A percentile compares a stretch with the other conserved stretches of the same genome.
phyloP scores from a whole-genome alignment of 2,888 invertebrate genomes.

The Siphlonurus alternatus region DNA sequence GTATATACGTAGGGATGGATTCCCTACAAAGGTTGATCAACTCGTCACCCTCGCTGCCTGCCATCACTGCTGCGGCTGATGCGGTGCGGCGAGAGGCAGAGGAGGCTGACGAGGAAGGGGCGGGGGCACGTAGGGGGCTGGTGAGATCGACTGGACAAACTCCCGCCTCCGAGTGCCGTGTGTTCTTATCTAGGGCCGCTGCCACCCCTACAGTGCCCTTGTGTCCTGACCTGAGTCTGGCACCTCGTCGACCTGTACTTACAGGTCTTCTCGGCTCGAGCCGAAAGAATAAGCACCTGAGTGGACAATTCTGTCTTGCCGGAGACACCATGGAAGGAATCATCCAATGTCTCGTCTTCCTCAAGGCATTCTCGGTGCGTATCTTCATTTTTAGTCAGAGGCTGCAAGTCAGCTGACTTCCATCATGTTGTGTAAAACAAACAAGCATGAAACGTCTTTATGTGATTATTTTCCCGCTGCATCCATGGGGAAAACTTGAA shows the following conservation, averaged over 20 bases:
- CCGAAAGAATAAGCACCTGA: constrained; percentile 55
- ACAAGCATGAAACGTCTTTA: too few species aligned
- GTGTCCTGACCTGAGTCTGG: constrained; percentile 32
- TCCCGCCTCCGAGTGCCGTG: constrained; percentile 7
- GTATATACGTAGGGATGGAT: constrained; percentile 41
- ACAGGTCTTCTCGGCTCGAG: constrained; percentile 44
- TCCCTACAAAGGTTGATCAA: constrained; percentile 65
- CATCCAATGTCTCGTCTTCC: constrained; percentile 80
- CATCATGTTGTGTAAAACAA: too few species aligned
- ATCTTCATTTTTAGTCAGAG: background rate
- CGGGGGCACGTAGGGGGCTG: constrained; percentile 1
- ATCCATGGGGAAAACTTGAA: too few species aligned
- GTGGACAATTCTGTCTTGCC: constrained; percentile 75
- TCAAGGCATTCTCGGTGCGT: constrained; percentile 87
- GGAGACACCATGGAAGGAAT: constrained; percentile 89
- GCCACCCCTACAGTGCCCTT: constrained; percentile 9
- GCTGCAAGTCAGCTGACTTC: too few species aligned
- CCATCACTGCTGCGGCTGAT: constrained; percentile 30
- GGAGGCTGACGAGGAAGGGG: constrained; percentile 22
- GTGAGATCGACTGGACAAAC: constrained; percentile 4
- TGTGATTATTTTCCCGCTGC: too few species aligned
- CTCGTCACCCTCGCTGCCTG: constrained; percentile 47
- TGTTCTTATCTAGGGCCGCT: constrained; percentile 7
- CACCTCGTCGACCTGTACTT: constrained; percentile 56
- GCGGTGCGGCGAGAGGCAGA: constrained; percentile 25